phyloP scores from a whole-genome alignment of 2,797 vertebrate species.

The Hypotaenidia philippensis region DNA sequence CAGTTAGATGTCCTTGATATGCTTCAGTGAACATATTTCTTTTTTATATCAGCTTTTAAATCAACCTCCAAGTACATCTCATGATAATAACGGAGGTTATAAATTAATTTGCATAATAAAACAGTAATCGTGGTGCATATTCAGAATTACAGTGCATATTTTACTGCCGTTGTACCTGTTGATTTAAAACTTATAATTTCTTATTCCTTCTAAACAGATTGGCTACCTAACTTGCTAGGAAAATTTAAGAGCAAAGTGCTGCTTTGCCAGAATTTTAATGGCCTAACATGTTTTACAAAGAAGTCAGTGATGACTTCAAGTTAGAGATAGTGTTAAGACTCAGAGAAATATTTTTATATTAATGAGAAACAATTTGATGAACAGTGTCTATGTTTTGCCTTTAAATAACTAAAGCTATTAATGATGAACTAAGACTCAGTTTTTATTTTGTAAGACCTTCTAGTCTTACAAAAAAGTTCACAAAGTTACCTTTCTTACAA shows the following conservation, averaged over 20 bases:
- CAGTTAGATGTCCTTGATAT: constrained; percentile 30
- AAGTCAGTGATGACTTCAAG: background rate
- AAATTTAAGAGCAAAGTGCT: background rate
- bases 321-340: background rate
- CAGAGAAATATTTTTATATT: background rate
- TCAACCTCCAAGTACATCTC: constrained; percentile 33
- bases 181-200: background rate
- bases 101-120: constrained; percentile 71
- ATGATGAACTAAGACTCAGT: background rate
- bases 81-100: constrained; percentile 42
- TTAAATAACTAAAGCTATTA: background rate
- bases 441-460: background rate
- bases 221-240: background rate
- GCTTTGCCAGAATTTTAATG: background rate
- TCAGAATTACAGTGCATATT: constrained; percentile 37
- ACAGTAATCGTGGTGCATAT: constrained; percentile 39
- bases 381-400: background rate
- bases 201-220: background rate
- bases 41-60: constrained; percentile 64
- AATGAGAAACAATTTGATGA: background rate
- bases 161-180: constrained; percentile 21
- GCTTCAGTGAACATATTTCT: constrained; percentile 54
- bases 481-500: background rate
- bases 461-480: background rate
- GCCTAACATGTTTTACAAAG: background rate